Base-by-base conservation (phyloP, 2,888 invertebrate genomes). In the Andrena marginata region DNA sequence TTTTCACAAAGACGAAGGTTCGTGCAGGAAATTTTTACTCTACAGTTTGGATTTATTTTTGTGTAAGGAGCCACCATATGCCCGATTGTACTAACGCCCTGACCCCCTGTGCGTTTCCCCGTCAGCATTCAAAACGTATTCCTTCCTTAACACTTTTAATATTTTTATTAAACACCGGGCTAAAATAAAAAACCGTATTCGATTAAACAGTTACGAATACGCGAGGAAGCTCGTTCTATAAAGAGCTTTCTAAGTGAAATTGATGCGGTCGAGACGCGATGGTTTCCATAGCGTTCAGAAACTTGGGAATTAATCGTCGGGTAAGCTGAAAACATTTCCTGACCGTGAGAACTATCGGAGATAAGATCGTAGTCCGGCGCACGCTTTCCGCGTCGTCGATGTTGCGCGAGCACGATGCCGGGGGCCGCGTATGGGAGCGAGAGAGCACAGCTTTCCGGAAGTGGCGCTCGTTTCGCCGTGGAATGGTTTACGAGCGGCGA, bases 401-500 rank as follows among this genome's bases (percentile, higher is more conserved):
- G 56, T 74, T 70, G 78, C 71, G 77, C 75, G 68, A 63, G 85
- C 78, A 78, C 69, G 73, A 81, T 68, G 78, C n/a, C 60, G 59
- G 51, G 48, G 20, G 29, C 77, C 51, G 65, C 56, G 62, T 65
- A 69, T 72, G 79, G 63, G 56, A 71, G 74, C 78, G 74, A 60
- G 74, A 60, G 48, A 65, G 65, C 69, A 51, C 42, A 65, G 79
- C 82, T 87, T 88, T 88, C 84, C 87, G 87, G 86, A 88, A 89
- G 87, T 84, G 80, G 62, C 80, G 86, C 72, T 86, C 87, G 86
- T 87, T 88, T 89, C 83, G 82, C 67, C 74, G 84, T 74, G 82
- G 80, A 87, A 84, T 78, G 70, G 76, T 88, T 89, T 88, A 89
- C 85, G 87, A 89, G 84, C 85, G 80, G 23, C 86, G 68, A 63